Evolutionary conservation across 2,888 invertebrate species (phyloP).

Genomic region (Parthenolecanium corni): DNA sequence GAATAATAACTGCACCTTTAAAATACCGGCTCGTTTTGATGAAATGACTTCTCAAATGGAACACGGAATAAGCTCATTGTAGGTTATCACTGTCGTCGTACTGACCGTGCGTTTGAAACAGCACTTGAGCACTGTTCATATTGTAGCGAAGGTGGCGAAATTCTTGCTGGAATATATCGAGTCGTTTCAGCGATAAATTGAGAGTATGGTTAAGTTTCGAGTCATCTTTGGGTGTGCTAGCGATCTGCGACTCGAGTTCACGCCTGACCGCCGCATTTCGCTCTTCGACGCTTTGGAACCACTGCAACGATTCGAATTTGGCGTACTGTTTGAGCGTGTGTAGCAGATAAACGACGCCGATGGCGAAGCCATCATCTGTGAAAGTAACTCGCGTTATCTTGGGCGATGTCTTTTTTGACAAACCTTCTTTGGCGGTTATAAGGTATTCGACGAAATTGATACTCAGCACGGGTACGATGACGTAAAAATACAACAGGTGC

Average conservation of each 20-base stretch:
- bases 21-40: no score
- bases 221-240: constrained; percentile 46
- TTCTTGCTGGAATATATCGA: constrained; percentile 61
- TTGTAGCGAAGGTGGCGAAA: constrained; percentile 83
- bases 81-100: constrained; percentile 1
- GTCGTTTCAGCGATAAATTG: constrained; percentile 73
- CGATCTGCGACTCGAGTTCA: constrained; percentile 39
- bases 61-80: no score
- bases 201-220: constrained; percentile 86
- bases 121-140: constrained; percentile 86
- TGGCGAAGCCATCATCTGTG: constrained; percentile 96
- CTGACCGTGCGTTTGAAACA: constrained; percentile 53
- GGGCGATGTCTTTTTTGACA: constrained; percentile 76
- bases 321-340: constrained; percentile 74
- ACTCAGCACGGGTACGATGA: constrained; percentile 85
- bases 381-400: constrained; percentile 52
- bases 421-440: constrained; percentile 79
- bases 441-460: constrained; percentile 91
- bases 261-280: constrained; percentile 55
- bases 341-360: constrained; percentile 81
- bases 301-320: constrained; percentile 84
- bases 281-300: constrained; percentile 78
- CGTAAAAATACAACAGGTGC: constrained; percentile 73
- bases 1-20: no score
- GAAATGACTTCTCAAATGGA: no score